These are phyloP conservation scores for Lithophane leautieri DNA, from an alignment of 2,888 invertebrate species.

Conservation along the genomic window DNA sequence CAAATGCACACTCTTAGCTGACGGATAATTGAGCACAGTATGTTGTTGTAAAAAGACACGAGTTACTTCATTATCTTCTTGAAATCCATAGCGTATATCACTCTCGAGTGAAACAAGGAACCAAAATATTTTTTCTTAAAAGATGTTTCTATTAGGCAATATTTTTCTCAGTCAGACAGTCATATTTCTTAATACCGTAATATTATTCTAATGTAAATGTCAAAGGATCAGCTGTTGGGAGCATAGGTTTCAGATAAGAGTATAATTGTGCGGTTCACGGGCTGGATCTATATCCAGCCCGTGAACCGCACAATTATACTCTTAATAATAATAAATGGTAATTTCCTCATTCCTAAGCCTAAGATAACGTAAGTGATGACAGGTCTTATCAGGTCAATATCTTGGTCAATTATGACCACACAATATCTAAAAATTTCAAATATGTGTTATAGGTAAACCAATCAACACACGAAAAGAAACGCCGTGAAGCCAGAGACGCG, in stretches of 20 bases:
- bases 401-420: neutral
- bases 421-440: neutral
- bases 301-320: too few species aligned
- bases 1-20: neutral
- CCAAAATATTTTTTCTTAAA: too few species aligned
- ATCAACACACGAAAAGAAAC: constrained; percentile 77
- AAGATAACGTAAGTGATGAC: neutral
- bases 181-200: neutral
- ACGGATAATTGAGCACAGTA: neutral
- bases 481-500: constrained; percentile 72
- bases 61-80: neutral
- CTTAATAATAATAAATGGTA: neutral
- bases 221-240: neutral
- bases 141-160: too few species aligned
- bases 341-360: constrained; percentile 1
- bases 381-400: neutral
- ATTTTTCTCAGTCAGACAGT: neutral
- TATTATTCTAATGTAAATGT: neutral
- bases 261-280: neutral
- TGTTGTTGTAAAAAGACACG: neutral
- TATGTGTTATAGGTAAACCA: constrained; percentile 78
- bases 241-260: neutral
- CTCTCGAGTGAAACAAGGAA: neutral
- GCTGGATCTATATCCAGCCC: too few species aligned
- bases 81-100: neutral